Evolutionary conservation across 2,113 vertebrate species (phyloP).

Genomic region (Silurus asotus): DNA sequence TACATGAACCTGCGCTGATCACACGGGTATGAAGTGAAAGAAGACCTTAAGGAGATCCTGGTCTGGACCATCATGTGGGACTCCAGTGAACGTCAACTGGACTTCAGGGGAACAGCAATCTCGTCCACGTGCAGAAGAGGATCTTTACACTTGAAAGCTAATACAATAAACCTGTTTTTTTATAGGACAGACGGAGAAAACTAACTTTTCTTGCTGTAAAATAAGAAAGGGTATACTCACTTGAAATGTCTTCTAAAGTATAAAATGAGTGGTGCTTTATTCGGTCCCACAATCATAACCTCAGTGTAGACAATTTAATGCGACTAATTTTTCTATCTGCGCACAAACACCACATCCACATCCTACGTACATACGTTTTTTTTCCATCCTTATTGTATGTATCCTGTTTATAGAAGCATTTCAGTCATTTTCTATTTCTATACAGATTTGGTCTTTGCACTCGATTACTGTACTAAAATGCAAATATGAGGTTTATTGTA

Average conservation of each 20-base stretch:
- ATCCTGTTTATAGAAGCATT: background rate
- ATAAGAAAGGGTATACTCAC: conserved; percentile 3
- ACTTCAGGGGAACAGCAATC: background rate
- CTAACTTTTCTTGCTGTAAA: conserved; percentile 7
- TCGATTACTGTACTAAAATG: background rate
- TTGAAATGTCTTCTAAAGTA: conserved; percentile 35
- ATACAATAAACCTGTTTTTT: conserved; percentile 13
- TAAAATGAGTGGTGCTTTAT: conserved; percentile 37
- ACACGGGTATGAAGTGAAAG: conserved; percentile 17
- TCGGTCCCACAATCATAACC: conserved; percentile 21
- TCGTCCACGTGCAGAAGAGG: conserved; percentile 1
- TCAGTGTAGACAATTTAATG: conserved; percentile 2
- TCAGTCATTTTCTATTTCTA: background rate
- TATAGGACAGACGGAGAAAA: conserved; percentile 11
- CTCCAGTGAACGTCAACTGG: conserved; percentile 24
- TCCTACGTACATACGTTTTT: background rate
- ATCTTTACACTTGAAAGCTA: conserved; percentile 7
- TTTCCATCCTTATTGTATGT: background rate
- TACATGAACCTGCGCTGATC: conserved; percentile 86
- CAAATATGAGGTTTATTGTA: background rate
- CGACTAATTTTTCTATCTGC: background rate
- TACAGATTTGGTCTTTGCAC: background rate
- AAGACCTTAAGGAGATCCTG: conserved; percentile 15
- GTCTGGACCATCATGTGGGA: conserved; percentile 6
- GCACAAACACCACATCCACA: background rate